A percentile compares a stretch with the other conserved stretches of the same genome.
Conservation (phyloP, 2,797 vertebrate genomes). For the Syncerus caffer region DNA sequence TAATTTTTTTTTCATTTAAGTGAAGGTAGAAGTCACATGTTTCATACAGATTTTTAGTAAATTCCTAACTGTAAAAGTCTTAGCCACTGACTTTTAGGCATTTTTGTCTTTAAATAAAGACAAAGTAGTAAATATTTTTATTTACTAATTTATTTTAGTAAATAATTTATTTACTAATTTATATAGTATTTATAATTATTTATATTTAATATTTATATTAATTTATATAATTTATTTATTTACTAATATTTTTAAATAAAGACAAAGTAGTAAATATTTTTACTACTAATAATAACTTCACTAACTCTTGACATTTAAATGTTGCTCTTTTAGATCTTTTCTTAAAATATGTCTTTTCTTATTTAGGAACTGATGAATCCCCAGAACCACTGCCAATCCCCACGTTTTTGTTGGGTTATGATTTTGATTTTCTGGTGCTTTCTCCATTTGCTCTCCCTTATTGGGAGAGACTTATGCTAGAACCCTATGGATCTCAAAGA, state of each 20-base stretch:
- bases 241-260: background rate
- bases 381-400: slow-evolving; percentile 99
- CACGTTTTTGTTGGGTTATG: slow-evolving; percentile 97
- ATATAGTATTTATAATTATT: too few species aligned
- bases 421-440: slow-evolving; percentile 98
- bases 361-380: slow-evolving; percentile 97
- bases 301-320: slow-evolving; percentile 29
- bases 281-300: slow-evolving; percentile 8
- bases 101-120: slow-evolving; percentile 30
- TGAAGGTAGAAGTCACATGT: background rate
- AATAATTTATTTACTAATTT: too few species aligned
- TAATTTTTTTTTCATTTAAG: background rate
- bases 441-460: slow-evolving; percentile 98
- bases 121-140: slow-evolving; percentile 12
- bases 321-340: slow-evolving; percentile 46
- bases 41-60: slow-evolving; percentile 26
- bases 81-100: background rate
- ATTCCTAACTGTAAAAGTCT: slow-evolving; percentile 17
- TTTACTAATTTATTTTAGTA: too few species aligned
- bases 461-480: slow-evolving; percentile 98
- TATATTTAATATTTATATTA: too few species aligned
- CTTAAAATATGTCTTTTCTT: slow-evolving; percentile 68
- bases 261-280: slow-evolving; percentile 1
- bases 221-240: too few species aligned
- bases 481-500: slow-evolving; percentile 96